Evolutionary conservation across 2,888 invertebrate species (phyloP).

Genomic region (Eupeodes latifasciatus): DNA sequence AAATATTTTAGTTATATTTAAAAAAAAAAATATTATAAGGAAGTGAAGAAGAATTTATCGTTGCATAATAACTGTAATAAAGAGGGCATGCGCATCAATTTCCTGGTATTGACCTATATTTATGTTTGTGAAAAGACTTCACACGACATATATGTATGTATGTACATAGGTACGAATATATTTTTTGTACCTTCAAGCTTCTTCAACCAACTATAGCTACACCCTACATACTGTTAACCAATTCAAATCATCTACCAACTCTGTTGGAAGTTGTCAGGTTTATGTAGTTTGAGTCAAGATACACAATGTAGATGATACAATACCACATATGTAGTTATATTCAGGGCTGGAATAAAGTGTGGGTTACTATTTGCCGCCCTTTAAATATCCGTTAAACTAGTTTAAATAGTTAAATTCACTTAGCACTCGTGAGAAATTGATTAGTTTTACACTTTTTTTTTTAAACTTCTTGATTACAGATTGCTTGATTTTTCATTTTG

Average conservation of each 20-base stretch:
- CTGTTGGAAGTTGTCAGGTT: constrained; percentile 28
- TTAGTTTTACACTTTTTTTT: too few relatives aligned
- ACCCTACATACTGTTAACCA: neutral
- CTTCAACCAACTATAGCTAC: neutral
- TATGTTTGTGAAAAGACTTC: constrained; percentile 65
- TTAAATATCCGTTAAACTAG: too few relatives aligned
- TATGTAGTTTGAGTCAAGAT: constrained; percentile 24
- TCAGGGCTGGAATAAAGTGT: neutral
- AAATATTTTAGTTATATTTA: constrained; percentile 33
- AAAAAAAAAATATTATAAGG: constrained; percentile 34
- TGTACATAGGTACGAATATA: neutral
- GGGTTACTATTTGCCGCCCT: too few relatives aligned
- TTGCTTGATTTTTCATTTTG: too few relatives aligned
- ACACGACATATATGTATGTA: neutral
- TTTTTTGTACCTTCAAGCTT: neutral
- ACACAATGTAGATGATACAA: constrained; percentile 23
- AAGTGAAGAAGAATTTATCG: constrained; percentile 61
- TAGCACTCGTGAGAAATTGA: too few relatives aligned
- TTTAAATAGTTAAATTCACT: too few relatives aligned
- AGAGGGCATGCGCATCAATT: constrained; percentile 74
- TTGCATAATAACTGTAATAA: constrained; percentile 75
- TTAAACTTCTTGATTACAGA: too few relatives aligned
- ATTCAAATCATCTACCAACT: constrained; percentile 2
- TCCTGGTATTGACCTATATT: constrained; percentile 75
- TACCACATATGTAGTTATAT: neutral